A percentile compares a stretch with the other conserved stretches of the same genome.
phyloP scores from a whole-genome alignment of 2,888 invertebrate species.

The Platyscelio sp. region DNA sequence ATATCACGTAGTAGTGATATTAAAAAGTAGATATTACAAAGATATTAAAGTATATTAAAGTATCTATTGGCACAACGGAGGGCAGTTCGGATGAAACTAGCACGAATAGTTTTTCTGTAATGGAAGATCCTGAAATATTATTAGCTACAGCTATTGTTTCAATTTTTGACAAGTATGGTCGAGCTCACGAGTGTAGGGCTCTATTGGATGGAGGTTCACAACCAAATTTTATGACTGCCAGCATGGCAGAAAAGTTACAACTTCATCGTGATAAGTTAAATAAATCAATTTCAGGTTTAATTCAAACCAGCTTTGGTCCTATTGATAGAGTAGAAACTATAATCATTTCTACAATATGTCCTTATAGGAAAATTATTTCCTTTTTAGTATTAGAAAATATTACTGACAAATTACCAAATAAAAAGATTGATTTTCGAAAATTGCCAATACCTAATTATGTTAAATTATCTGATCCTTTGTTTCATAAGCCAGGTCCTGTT shows the following conservation, averaged over 20 bases:
- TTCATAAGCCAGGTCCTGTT: background rate
- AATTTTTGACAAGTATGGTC: background rate
- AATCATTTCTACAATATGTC: background rate
- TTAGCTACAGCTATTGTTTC: conserved; percentile 5
- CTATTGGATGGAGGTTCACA: background rate
- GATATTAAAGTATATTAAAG: too few species aligned
- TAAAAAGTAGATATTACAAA: too few species aligned
- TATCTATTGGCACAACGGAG: background rate
- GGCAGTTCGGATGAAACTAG: background rate
- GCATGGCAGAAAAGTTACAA: background rate
- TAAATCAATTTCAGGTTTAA: background rate
- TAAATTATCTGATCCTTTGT: background rate
- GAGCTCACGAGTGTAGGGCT: background rate
- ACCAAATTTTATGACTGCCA: background rate
- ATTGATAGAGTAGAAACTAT: background rate
- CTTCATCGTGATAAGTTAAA: background rate
- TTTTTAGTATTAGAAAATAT: background rate
- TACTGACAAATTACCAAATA: background rate
- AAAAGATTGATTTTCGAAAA: background rate
- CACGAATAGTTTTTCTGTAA: background rate
- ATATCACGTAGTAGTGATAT: background rate
- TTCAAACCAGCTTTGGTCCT: background rate
- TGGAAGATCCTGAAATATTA: background rate
- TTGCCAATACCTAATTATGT: background rate
- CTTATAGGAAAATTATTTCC: background rate